These are phyloP conservation scores for Paraescarpia echinospica DNA, from an alignment of 1,140 invertebrate species.

Conservation along the genomic window DNA sequence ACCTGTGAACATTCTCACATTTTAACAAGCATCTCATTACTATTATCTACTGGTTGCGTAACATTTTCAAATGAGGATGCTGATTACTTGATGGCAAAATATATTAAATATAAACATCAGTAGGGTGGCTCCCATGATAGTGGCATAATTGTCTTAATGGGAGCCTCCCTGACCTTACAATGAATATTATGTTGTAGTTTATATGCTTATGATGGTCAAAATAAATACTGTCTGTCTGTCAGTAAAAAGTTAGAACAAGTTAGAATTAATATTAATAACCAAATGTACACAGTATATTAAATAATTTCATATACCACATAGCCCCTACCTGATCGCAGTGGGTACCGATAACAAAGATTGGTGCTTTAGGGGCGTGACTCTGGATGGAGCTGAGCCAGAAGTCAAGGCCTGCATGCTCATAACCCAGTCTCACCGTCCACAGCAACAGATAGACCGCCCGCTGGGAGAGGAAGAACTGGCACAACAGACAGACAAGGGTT, in stretches of 20 bases:
- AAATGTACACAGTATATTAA: no score
- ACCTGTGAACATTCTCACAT: constrained; percentile 31
- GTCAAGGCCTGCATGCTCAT: constrained; percentile 48
- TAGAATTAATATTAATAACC: neutral
- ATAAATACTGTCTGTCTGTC: no score
- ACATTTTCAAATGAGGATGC: no score
- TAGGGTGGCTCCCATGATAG: no score
- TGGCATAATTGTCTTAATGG: no score
- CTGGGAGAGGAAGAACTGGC: constrained; percentile 55
- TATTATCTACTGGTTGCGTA: neutral
- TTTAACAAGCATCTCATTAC: neutral
- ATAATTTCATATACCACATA: neutral
- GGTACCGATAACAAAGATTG: constrained; percentile 56
- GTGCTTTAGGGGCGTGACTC: constrained; percentile 55
- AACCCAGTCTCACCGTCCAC: constrained; percentile 56
- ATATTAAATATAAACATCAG: no score
- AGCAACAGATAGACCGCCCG: constrained; percentile 54
- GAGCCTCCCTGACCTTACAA: no score
- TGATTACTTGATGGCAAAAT: no score
- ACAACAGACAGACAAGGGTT: constrained; percentile 15
- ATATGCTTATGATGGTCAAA: no score
- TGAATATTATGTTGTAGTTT: no score
- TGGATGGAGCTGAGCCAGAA: constrained; percentile 55
- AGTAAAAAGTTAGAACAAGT: no score
- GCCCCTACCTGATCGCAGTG: constrained; percentile 38